phyloP scores from a whole-genome alignment of 2,113 vertebrate species.

The Monarcha castaneiventris region DNA sequence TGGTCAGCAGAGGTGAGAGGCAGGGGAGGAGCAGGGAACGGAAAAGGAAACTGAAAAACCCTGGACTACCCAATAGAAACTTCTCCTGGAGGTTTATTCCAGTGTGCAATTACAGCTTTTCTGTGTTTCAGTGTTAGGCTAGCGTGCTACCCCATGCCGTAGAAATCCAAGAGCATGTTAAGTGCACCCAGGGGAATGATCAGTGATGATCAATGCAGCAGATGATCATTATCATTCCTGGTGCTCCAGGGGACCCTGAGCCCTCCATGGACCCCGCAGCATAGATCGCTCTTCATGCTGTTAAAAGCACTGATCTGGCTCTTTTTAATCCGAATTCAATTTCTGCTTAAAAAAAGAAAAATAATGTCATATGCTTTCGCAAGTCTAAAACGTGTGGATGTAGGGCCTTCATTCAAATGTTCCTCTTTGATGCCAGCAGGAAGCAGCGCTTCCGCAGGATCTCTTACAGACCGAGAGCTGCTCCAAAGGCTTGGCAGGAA shows the following conservation, averaged over 20 bases:
- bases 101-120: background rate
- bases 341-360: background rate
- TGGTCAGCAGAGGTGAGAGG: background rate
- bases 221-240: background rate
- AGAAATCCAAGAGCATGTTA: background rate
- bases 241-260: background rate
- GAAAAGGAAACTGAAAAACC: background rate
- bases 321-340: background rate
- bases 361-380: background rate
- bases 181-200: background rate
- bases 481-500: slow-evolving; percentile 17
- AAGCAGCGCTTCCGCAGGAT: background rate
- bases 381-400: background rate
- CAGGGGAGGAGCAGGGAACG: background rate
- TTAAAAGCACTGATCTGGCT: background rate
- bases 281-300: background rate
- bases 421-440: slow-evolving; percentile 49
- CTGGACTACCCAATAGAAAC: background rate
- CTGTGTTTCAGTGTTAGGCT: background rate
- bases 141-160: background rate
- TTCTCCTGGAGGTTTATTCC: background rate
- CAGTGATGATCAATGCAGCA: background rate
- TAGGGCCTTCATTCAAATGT: background rate
- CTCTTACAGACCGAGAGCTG: background rate
- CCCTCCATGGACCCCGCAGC: rapidly evolving